Percentiles rank a stretch among this genome's conserved stretches.
Evolutionary conservation across 2,113 vertebrate species (phyloP).

Genomic region (Progne subis): DNA sequence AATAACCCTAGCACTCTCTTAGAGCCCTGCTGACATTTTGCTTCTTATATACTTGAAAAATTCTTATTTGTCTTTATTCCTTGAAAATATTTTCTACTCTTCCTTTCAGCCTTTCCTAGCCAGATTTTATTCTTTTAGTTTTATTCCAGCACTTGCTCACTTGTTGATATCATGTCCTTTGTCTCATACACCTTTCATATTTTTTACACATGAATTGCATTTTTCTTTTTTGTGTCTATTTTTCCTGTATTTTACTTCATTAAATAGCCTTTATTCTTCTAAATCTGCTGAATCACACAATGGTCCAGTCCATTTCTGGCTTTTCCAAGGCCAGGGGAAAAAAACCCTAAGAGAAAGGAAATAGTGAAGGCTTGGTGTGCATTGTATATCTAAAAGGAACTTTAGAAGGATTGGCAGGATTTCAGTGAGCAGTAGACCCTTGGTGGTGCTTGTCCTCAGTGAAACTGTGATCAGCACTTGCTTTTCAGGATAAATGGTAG

Average conservation of each 20-base stretch:
- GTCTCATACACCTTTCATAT: neutral
- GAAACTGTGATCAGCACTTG: neutral
- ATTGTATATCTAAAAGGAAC: neutral
- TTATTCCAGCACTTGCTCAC: neutral
- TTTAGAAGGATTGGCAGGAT: neutral
- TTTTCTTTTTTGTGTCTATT: neutral
- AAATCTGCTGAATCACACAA: neutral
- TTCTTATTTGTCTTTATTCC: conserved; percentile 43
- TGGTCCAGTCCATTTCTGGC: neutral
- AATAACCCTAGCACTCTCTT: conserved; percentile 22
- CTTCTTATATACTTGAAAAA: conserved; percentile 3
- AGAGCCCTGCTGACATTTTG: conserved; percentile 30
- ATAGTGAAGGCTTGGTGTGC: neutral
- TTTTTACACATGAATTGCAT: neutral
- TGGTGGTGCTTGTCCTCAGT: neutral
- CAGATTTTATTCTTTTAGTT: neutral
- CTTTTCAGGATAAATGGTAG: neutral
- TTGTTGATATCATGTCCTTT: neutral
- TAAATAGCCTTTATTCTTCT: neutral
- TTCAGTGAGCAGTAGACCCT: neutral
- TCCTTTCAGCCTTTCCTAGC: neutral
- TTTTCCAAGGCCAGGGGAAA: neutral
- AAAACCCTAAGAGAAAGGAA: neutral
- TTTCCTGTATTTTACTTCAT: neutral
- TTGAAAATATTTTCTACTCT: neutral